Percentiles rank a stretch among this genome's conserved stretches.
Evolutionary conservation across 2,113 vertebrate genomes (phyloP).

Genomic region (Pseudorectes ferrugineus): DNA sequence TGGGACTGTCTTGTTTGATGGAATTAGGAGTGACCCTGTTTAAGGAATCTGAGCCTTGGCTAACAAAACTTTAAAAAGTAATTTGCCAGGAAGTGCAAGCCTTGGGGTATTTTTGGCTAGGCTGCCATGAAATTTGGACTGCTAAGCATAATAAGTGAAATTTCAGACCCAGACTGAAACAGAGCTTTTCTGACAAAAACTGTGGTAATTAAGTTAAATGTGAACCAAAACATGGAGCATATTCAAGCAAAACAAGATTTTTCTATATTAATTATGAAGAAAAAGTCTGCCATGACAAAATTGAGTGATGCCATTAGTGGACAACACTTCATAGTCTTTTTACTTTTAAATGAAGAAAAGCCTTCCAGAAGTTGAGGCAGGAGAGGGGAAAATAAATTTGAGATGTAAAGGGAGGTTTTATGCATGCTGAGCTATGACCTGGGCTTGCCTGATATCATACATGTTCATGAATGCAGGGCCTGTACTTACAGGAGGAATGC

Average conservation of each 20-base stretch:
- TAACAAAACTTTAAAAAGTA: conserved; percentile 2
- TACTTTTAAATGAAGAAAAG: not conserved
- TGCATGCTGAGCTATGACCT: conserved; percentile 26
- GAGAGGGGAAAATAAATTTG: not conserved
- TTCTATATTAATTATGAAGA: conserved; percentile 7
- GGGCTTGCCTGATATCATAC: conserved; percentile 48
- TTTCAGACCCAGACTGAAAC: conserved; percentile 34
- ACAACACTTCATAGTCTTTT: not conserved
- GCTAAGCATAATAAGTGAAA: conserved; percentile 6
- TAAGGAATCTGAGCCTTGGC: conserved; percentile 41
- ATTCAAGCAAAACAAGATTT: conserved; percentile 38
- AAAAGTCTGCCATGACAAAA: conserved; percentile 18
- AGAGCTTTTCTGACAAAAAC: conserved; percentile 64
- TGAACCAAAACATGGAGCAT: conserved; percentile 12
- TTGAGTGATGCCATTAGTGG: not conserved
- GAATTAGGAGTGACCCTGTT: conserved; percentile 49
- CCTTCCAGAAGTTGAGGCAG: not conserved
- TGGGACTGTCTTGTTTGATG: conserved; percentile 61
- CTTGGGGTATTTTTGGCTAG: conserved; percentile 53
- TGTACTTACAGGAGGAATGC: not conserved
- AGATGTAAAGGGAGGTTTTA: not conserved
- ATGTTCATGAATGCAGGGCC: not conserved
- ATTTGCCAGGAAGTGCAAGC: conserved; percentile 56
- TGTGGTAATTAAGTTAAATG: conserved; percentile 16
- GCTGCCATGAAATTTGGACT: conserved; percentile 23